phyloP scores from a whole-genome alignment of 2,797 vertebrate species.

The Limnodromus scolopaceus region DNA sequence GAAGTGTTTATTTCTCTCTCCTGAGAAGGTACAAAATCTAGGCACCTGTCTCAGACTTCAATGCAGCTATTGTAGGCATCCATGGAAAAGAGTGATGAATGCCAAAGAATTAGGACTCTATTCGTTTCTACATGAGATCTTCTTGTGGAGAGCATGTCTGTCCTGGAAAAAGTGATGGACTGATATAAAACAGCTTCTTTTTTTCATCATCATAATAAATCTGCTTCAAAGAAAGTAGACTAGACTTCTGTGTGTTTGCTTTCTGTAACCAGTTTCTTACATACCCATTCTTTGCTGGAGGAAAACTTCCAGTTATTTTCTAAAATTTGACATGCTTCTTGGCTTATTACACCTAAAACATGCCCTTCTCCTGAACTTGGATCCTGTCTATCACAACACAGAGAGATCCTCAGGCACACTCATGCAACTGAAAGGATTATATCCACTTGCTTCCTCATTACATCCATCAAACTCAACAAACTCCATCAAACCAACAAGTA shows the following conservation, averaged over 20 bases:
- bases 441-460: background rate
- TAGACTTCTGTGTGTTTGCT: background rate
- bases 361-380: background rate
- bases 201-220: background rate
- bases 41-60: background rate
- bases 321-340: background rate
- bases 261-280: background rate
- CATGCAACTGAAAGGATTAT: background rate
- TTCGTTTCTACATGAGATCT: background rate
- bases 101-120: background rate
- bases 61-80: background rate
- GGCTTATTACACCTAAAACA: background rate
- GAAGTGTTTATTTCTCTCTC: background rate
- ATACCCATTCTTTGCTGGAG: fast-evolving
- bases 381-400: background rate
- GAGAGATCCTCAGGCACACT: background rate
- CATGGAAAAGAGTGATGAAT: background rate
- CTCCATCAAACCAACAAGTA: background rate
- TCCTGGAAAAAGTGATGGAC: background rate
- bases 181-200: background rate
- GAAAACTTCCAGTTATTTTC: background rate
- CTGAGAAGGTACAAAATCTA: background rate
- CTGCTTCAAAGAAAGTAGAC: background rate
- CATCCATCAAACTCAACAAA: fast-evolving
- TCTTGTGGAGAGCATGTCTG: background rate